Evolutionary conservation across 2,113 vertebrate species (phyloP), one percentile per base, ranked within the genome.

Genomic region (Hipposideros armiger): DNA sequence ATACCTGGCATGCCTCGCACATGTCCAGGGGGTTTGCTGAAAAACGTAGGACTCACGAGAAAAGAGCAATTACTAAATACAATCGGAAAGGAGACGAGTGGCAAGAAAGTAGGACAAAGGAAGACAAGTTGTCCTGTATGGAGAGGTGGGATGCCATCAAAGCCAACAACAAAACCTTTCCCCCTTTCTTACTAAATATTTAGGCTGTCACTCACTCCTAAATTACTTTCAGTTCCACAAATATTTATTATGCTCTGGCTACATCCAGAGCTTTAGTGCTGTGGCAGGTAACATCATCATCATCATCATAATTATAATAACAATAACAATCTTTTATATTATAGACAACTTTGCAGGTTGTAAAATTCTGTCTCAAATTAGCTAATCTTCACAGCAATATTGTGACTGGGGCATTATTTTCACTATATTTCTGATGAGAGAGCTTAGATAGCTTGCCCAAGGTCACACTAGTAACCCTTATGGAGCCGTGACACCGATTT

Each of bases 401-500:
- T n/a, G 64, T 91, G 42, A 60, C 82, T 83, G 70, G 5, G 16
- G 4, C 94, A 66, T 95, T 80, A 60, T 74, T 76, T 90, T 90
- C 4, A 83, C 4, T 10, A 42, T 66, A 87, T 70, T 90, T 90
- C 50, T 87, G 19, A 91, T 58, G 13, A 36, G 0, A 67, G 4
- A 50, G 17, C 54, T 92, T 83, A 78, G 62, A 58, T 17, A 13
- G 8, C 9, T 86, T 95, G 52, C 4, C n/a, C n/a, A 64, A 76
- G 24, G 22, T 91, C 80, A 28, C 11, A 13, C 7, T 77, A 60
- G 11, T 22, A 88, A 8, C 4, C 73, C 32, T 88, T 91, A 36
- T 19, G 16, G 45, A 83, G 5, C 14, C 58, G 19, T 26, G 9
- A 56, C 91, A 81, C 11, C 42, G 72, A 70, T 28, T 11, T 70